phyloP scores from a whole-genome alignment of 2,113 vertebrate species.

The Lasiurus borealis region DNA sequence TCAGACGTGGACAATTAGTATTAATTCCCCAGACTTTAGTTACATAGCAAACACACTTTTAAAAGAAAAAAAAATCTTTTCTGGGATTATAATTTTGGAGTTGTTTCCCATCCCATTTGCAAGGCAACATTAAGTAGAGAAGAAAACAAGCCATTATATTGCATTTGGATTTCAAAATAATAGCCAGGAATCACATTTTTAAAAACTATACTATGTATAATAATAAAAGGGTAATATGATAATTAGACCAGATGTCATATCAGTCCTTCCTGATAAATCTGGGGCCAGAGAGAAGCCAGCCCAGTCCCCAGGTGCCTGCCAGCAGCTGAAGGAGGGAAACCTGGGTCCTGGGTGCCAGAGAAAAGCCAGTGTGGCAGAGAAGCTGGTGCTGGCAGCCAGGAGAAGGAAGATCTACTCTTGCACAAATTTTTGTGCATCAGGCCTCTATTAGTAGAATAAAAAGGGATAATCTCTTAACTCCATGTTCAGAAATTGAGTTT shows the following conservation, averaged over 20 bases:
- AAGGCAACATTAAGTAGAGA: background rate
- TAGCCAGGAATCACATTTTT: background rate
- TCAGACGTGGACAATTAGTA: background rate
- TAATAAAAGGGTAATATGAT: too few relatives aligned
- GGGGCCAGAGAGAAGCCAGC: too few relatives aligned
- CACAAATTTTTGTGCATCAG: too few relatives aligned
- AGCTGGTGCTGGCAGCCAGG: too few relatives aligned
- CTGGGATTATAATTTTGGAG: background rate
- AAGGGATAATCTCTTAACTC: background rate
- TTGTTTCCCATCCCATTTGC: background rate
- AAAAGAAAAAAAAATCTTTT: background rate
- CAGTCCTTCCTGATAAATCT: too few relatives aligned
- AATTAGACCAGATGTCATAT: too few relatives aligned
- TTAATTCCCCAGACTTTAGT: background rate
- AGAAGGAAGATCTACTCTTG: too few relatives aligned
- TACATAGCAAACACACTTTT: slow-evolving; percentile 13
- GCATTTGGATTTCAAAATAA: background rate
- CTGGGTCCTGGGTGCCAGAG: too few relatives aligned
- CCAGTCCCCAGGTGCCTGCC: too few relatives aligned
- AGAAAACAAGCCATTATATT: slow-evolving; percentile 31
- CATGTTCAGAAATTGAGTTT: background rate
- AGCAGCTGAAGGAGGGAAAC: too few relatives aligned
- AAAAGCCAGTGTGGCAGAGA: too few relatives aligned
- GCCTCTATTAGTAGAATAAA: background rate
- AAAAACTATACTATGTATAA: background rate